phyloP scores from a whole-genome alignment of 2,888 invertebrate species.

The Antitype chi region DNA sequence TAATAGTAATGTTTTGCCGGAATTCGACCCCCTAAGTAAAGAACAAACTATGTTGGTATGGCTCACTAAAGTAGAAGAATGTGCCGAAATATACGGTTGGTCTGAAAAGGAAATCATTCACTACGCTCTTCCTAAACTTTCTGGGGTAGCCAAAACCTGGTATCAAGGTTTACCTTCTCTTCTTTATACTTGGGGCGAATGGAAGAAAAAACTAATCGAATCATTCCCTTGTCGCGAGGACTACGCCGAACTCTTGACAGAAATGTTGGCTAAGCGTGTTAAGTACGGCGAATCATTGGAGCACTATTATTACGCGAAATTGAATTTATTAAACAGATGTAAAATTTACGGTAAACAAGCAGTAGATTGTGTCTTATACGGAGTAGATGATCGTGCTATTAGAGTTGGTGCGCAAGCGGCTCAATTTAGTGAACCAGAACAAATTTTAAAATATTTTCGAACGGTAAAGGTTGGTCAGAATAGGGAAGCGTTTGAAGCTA shows the following conservation, averaged over 20 bases:
- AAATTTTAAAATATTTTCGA: slow-evolving; percentile 51
- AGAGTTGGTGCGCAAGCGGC: slow-evolving; percentile 59
- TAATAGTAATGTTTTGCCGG: slow-evolving; percentile 6
- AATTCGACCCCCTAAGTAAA: slow-evolving; percentile 12
- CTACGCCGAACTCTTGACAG: background rate
- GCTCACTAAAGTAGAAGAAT: background rate
- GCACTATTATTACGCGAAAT: slow-evolving; percentile 22
- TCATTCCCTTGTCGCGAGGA: background rate
- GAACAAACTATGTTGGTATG: slow-evolving; percentile 4
- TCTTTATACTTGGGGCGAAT: slow-evolving; percentile 7
- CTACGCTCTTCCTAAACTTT: background rate
- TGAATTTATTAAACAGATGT: slow-evolving; percentile 58
- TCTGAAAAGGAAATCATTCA: background rate
- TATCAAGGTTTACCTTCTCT: slow-evolving; percentile 7
- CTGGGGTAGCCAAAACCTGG: slow-evolving; percentile 6
- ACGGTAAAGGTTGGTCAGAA: slow-evolving; percentile 42
- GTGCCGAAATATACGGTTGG: background rate
- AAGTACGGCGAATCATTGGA: too few relatives aligned
- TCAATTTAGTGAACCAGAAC: slow-evolving; percentile 57
- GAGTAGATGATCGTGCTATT: slow-evolving; percentile 56
- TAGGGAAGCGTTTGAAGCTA: slow-evolving; percentile 12
- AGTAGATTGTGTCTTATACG: slow-evolving; percentile 58
- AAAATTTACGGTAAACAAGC: slow-evolving; percentile 38
- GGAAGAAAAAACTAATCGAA: slow-evolving; percentile 10
- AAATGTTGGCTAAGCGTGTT: slow-evolving; percentile 3